Evolutionary conservation across 2,113 vertebrate species (phyloP).

Genomic region (Pitta sordida): DNA sequence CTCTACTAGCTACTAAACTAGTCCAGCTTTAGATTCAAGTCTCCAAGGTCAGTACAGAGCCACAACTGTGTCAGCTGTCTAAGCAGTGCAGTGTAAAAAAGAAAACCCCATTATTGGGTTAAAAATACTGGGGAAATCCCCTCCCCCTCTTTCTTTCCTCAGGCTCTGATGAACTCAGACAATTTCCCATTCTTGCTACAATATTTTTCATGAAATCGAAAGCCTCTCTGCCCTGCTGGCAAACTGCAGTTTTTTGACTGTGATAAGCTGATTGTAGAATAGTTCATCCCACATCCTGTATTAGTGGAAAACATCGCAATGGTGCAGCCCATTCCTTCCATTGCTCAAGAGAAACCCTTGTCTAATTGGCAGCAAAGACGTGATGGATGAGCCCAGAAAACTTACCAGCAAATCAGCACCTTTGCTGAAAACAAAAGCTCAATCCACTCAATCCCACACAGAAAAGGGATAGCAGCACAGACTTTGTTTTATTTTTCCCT

Average conservation of each 20-base stretch:
- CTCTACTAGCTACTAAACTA: no score
- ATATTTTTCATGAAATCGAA: slow-evolving; percentile 59
- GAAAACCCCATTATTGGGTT: neutral
- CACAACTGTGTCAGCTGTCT: neutral
- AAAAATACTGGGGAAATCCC: slow-evolving; percentile 53
- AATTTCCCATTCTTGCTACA: slow-evolving; percentile 46
- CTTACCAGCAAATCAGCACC: neutral
- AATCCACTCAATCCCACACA: neutral
- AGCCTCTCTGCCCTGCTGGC: slow-evolving; percentile 34
- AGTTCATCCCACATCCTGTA: slow-evolving; percentile 60
- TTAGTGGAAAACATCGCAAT: slow-evolving; percentile 44
- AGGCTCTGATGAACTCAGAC: neutral
- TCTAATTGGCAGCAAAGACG: neutral
- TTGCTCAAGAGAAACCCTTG: slow-evolving; percentile 38
- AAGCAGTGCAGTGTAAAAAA: neutral
- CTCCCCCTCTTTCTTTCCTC: neutral
- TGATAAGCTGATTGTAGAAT: slow-evolving; percentile 16
- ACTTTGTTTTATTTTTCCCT: neutral
- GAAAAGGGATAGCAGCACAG: neutral
- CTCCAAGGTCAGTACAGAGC: neutral
- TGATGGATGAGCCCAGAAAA: slow-evolving; percentile 18
- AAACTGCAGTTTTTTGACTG: slow-evolving; percentile 26
- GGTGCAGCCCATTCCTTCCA: slow-evolving; percentile 48
- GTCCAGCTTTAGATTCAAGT: neutral
- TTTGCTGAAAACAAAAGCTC: slow-evolving; percentile 43